Evolutionary conservation across 2,113 vertebrate species (phyloP), one percentile per base, ranked within the genome.

Genomic region (Neodontobutis hainanensis): DNA sequence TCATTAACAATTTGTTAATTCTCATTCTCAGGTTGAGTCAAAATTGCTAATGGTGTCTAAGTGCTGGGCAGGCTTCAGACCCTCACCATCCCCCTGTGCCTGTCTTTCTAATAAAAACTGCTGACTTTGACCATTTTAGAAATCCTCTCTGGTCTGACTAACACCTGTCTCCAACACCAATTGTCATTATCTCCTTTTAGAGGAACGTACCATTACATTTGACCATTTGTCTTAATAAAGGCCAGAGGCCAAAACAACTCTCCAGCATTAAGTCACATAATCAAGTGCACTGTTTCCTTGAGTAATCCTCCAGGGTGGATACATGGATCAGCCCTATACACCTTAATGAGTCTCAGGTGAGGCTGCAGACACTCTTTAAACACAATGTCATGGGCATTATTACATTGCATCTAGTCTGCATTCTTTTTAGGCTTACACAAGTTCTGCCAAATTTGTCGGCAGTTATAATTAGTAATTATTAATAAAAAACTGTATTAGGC

Each of bases 331-430:
- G 32, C 59, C 58, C 45, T 27, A 59, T 52, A 42, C 40, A 60
- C 0, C 8, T 36, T 92, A 91, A 92, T 91, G 87, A 90, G 82
- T 63, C 87, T 82, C 78, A 16, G 65, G 70, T 74, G 84, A 62
- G 52, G 57, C 45, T 77, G 65, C 74, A 59, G 68, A 66, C 73
- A 53, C 40, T 77, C 71, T 81, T 81, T 78, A 71, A 87, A 85
- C 61, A 75, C 14, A 40, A 7, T 3, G 70, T 81, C 71, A 83
- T 76, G 70, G 56, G 5, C 38, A 40, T 8, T 8, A 40, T 40
- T 6, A 40, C 38, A 5, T 4, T 38, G 36, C 36, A 4, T 5
- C 6, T 4, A 38, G 36, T 38, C 4, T 38, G 36, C 44, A n/a
- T 27, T 46, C 44, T 46, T 11, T 12, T 10, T 4, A 46, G 44